phyloP scores from a whole-genome alignment of 2,113 vertebrate genomes.

The Poecilia latipinna region DNA sequence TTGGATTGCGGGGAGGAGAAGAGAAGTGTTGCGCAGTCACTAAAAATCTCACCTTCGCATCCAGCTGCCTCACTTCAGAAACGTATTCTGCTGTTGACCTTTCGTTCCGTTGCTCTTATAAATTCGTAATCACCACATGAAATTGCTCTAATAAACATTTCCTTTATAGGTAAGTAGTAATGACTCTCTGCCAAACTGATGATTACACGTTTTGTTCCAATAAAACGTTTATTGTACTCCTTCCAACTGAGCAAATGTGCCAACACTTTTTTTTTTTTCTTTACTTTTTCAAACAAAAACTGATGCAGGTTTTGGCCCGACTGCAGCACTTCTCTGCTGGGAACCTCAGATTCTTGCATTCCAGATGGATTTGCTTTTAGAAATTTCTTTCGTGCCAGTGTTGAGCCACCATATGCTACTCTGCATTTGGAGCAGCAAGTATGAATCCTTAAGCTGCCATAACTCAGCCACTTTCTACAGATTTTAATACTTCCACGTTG shows the following conservation, averaged over 20 bases:
- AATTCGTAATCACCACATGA: background rate
- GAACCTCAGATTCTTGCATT: slow-evolving; percentile 26
- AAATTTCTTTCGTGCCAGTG: background rate
- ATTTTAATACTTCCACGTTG: too few species aligned
- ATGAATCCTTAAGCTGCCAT: slow-evolving; percentile 5
- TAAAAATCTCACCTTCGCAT: slow-evolving; percentile 4
- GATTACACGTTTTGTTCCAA: slow-evolving; percentile 12
- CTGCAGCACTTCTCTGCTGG: slow-evolving; percentile 4
- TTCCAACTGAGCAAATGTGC: slow-evolving; percentile 7
- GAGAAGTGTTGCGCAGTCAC: background rate
- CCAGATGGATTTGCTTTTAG: slow-evolving; percentile 26
- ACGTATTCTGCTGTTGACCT: background rate
- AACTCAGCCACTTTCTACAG: too few species aligned
- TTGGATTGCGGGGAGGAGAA: background rate
- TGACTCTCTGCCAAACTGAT: slow-evolving; percentile 2
- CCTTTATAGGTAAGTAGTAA: background rate
- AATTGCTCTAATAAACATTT: slow-evolving; percentile 3
- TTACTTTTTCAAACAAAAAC: slow-evolving; percentile 1
- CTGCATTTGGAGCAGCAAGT: background rate
- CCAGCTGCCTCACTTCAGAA: background rate
- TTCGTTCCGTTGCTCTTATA: slow-evolving; percentile 1
- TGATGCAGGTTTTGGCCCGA: background rate
- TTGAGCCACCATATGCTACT: slow-evolving; percentile 6
- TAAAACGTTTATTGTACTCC: slow-evolving; percentile 12
- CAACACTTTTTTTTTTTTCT: slow-evolving; percentile 1